Conservation (phyloP, 2,888 invertebrate genomes). For the Rhyacophila evoluta region DNA sequence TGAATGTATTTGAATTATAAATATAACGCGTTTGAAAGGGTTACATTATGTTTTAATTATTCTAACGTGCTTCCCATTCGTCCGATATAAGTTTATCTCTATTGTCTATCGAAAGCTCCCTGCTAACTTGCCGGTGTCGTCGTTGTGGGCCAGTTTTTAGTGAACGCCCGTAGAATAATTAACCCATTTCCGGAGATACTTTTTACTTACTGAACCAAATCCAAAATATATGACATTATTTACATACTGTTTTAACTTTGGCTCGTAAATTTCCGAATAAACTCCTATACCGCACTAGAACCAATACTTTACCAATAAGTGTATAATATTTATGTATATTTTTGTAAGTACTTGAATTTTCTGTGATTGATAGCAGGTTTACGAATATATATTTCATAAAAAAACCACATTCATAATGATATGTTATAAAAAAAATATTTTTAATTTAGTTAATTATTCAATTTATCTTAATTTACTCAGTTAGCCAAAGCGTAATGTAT, state of each 20-base stretch:
- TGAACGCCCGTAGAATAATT: neutral
- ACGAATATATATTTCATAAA: too few species aligned
- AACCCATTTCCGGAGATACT: neutral
- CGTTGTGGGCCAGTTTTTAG: neutral
- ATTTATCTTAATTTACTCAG: too few species aligned
- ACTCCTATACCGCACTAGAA: too few species aligned
- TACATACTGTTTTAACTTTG: neutral
- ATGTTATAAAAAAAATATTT: too few species aligned
- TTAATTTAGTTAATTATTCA: too few species aligned
- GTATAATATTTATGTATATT: too few species aligned
- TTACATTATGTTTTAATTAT: slow-evolving; percentile 10
- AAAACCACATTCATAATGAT: too few species aligned
- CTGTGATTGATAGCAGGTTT: too few species aligned
- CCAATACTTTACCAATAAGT: too few species aligned
- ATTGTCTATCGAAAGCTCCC: neutral
- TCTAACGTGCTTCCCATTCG: neutral
- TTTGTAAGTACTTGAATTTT: too few species aligned
- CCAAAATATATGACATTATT: neutral
- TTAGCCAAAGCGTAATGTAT: too few species aligned
- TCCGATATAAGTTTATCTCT: neutral
- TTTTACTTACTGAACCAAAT: neutral
- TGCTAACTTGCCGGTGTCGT: neutral
- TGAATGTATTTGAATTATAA: neutral
- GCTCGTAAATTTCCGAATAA: too few species aligned
- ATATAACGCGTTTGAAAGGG: slow-evolving; percentile 18